phyloP scores from a whole-genome alignment of 2,797 vertebrate species.

The Melopsittacus undulatus region DNA sequence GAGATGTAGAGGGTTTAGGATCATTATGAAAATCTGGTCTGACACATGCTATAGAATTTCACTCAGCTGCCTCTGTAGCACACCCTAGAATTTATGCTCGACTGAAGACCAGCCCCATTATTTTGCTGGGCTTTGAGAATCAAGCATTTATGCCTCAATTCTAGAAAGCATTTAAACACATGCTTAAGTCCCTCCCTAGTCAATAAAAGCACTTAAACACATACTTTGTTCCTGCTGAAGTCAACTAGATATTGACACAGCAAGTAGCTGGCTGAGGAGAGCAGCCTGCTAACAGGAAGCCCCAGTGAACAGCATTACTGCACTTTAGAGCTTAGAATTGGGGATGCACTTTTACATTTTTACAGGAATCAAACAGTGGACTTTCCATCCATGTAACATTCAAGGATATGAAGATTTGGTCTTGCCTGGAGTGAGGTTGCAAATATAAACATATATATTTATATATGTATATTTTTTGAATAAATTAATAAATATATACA shows the following conservation, averaged over 20 bases:
- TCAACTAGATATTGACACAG: constrained; percentile 44
- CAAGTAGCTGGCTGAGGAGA: background rate
- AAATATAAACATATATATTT: background rate
- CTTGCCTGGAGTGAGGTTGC: background rate
- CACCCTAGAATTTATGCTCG: background rate
- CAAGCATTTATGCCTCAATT: constrained; percentile 12
- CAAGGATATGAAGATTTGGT: background rate
- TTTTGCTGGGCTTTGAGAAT: background rate
- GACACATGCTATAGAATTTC: background rate
- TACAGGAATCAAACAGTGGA: background rate
- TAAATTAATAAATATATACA: background rate
- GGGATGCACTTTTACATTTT: background rate
- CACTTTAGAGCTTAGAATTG: background rate
- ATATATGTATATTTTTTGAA: background rate
- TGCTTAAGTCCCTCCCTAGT: constrained; percentile 47
- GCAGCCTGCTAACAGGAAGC: background rate
- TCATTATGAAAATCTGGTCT: background rate
- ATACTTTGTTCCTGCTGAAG: constrained; percentile 33
- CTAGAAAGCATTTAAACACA: constrained; percentile 55
- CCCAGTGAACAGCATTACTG: background rate
- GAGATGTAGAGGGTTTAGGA: background rate
- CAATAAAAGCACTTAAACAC: constrained; percentile 62
- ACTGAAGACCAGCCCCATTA: background rate
- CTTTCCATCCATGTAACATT: background rate
- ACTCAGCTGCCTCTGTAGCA: background rate